Evolutionary conservation across 1,140 invertebrate genomes (phyloP).

Genomic region (Drosophila albomicans): DNA sequence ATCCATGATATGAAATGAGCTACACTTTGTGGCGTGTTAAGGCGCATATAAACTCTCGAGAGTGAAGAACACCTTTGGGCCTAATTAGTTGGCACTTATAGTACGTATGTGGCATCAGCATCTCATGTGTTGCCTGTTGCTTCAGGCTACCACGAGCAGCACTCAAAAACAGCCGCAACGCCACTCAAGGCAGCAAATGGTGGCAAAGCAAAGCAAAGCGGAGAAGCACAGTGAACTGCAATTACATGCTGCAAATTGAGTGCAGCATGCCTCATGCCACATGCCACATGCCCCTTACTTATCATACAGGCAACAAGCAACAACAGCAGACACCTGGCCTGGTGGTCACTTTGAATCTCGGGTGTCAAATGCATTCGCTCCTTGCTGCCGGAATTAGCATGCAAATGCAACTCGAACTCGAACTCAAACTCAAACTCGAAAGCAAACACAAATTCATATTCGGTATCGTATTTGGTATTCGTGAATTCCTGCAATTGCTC

Average conservation of each 20-base stretch:
- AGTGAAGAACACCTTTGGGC: constrained; percentile 6
- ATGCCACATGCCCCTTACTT: background rate
- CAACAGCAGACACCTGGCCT: background rate
- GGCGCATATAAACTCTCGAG: background rate
- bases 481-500: background rate
- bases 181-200: constrained; percentile 13
- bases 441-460: background rate
- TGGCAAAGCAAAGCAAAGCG: background rate
- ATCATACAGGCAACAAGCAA: background rate
- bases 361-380: background rate
- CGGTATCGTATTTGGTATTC: background rate
- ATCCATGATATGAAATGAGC: too few species aligned
- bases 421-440: background rate
- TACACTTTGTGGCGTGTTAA: too few species aligned
- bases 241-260: constrained; percentile 2
- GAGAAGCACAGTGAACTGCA: background rate
- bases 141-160: constrained; percentile 5
- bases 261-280: background rate
- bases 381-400: constrained; percentile 2
- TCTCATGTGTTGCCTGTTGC: constrained; percentile 9
- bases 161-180: constrained; percentile 21
- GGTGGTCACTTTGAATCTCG: constrained; percentile 1
- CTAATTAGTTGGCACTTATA: constrained; percentile 9
- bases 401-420: background rate
- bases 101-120: background rate